Percentiles rank a stretch among this genome's conserved stretches.
Evolutionary conservation across 2,888 invertebrate genomes (phyloP).

Genomic region (Hemistola chrysoprasaria): DNA sequence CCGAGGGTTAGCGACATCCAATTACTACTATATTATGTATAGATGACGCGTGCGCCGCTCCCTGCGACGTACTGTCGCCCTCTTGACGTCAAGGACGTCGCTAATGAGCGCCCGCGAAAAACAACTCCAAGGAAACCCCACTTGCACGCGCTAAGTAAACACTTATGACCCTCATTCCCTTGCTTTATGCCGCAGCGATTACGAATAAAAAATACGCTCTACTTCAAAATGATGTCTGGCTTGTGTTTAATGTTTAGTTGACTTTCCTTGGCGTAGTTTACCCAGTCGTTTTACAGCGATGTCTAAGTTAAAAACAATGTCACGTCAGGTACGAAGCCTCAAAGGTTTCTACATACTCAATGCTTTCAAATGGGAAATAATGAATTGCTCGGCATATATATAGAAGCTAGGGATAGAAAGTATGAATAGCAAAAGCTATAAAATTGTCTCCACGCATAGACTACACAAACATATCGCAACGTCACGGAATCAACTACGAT

Average conservation of each 20-base stretch:
- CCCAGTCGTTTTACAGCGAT: neutral
- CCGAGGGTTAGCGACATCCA: constrained; percentile 37
- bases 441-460: too few species aligned
- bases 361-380: too few species aligned
- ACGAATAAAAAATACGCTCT: too few species aligned
- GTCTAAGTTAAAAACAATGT: neutral
- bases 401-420: too few species aligned
- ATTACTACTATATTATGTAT: constrained; percentile 11
- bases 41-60: constrained; percentile 70
- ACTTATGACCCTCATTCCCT: constrained; percentile 2
- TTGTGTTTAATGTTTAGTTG: neutral
- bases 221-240: too few species aligned
- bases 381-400: too few species aligned
- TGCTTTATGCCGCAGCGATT: too few species aligned
- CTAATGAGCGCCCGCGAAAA: constrained; percentile 44
- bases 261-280: constrained; percentile 3
- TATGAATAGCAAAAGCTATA: too few species aligned
- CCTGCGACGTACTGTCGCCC: constrained; percentile 43
- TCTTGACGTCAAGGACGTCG: constrained; percentile 55
- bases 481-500: too few species aligned
- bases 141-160: constrained; percentile 12
- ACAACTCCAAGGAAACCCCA: constrained; percentile 44
- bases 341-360: too few species aligned
- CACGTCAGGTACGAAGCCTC: too few species aligned
- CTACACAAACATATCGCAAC: too few species aligned